A percentile compares a stretch with the other conserved stretches of the same genome.
phyloP scores from a whole-genome alignment of 2,888 invertebrate genomes.

The Phortica okadai region DNA sequence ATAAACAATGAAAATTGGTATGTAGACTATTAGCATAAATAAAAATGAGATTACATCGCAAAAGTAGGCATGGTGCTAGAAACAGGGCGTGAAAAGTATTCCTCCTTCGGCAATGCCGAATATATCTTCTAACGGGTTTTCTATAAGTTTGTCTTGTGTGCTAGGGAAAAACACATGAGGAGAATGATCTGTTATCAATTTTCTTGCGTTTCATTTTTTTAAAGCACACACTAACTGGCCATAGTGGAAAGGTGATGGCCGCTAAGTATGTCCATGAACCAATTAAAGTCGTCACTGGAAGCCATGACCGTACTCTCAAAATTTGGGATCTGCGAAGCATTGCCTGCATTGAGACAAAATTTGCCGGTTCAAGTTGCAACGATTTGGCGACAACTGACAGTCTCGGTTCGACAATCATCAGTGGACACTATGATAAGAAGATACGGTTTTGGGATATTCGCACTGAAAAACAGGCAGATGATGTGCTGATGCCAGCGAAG shows the following conservation, averaged over 20 bases:
- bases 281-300: constrained; percentile 96
- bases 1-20: too few species aligned
- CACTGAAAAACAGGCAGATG: constrained; percentile 89
- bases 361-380: constrained; percentile 97
- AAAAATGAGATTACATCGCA: too few species aligned
- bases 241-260: constrained; percentile 98
- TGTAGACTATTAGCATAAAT: too few species aligned
- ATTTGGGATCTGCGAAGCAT: constrained; percentile 97
- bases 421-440: constrained; percentile 98
- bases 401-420: constrained; percentile 90
- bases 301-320: constrained; percentile 98
- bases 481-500: constrained; percentile 92
- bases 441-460: constrained; percentile 98
- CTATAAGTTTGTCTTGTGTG: too few species aligned
- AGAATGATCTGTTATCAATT: too few species aligned
- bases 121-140: too few species aligned
- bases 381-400: constrained; percentile 95
- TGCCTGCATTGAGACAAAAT: constrained; percentile 94
- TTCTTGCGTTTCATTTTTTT: constrained; percentile 21
- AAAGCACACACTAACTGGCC: constrained; percentile 78
- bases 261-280: constrained; percentile 96
- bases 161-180: too few species aligned
- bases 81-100: too few species aligned
- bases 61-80: too few species aligned
- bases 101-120: too few species aligned